Base-by-base conservation (phyloP, 2,797 vertebrate genomes). In the Syncerus caffer region DNA sequence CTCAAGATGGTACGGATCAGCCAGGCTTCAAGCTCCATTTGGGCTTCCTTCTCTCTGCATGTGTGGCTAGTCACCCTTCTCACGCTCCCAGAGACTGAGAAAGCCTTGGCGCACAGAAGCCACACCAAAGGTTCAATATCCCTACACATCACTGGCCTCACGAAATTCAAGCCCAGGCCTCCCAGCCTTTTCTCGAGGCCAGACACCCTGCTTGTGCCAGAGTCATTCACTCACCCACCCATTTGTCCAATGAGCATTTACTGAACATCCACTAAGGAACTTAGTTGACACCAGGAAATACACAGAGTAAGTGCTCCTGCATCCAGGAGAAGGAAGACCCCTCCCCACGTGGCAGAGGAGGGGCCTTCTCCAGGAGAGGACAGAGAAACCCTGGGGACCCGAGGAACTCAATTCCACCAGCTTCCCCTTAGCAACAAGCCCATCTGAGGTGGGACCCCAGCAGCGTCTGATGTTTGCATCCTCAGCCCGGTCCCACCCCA, bases 381-480 rank as follows among this genome's bases (percentile, higher is more conserved):
- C 64, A 34, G 53, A 64, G 53, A 21, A 11, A 10, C 29, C 23
- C 23, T 23, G 23, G 47, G 57, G 45, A 76, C 84, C 74, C 15
- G 42, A 11, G 60, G 34, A 47, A 7, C 57, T 50, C 89, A n/a
- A 53, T 92, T 53, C 80, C 80, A 76, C 1, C 14, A 15, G 71
- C 57, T 79, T 64, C 79, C 64, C 88, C 96, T 95, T 91, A 92
- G 89, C 97, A 93, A 88, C 45, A 95, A 95, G 95, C 94, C 85
- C 34, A 51, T 47, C 79, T 78, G 92, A 96, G 93, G 89, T 93
- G 96, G 85, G 95, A 83, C 96, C 92, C 92, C 78, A 96, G 97
- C 93, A 94, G 82, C 0, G 21, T 96, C 87, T 98, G 97, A 98
- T 97, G 96, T 98, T 89, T 98, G 94, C 85, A 31, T 82, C 74